Base-by-base conservation (phyloP, 1,140 invertebrate genomes). In the Bombus superbus region DNA sequence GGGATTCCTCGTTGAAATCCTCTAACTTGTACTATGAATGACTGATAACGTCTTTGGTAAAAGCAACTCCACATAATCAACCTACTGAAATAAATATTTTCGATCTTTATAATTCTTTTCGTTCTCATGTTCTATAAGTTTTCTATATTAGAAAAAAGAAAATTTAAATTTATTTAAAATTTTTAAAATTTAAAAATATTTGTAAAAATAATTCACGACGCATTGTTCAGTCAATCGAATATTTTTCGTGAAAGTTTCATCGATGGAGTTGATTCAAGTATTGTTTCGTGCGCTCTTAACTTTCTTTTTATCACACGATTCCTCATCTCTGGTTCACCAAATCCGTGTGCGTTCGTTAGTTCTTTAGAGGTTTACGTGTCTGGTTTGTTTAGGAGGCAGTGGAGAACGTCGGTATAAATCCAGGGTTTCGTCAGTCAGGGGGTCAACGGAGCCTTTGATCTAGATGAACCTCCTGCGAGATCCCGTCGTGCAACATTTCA, bases 401-500 rank as follows among this genome's bases (percentile, higher is more conserved):
- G 62, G 57, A 77, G 62, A 85, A 82, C 86, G 66, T 88, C 71
- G 62, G 64, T 81, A 81, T 89, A 79, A 89, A 84, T 90, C 81
- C 38, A 35, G 44, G 44, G 85, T 89, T 87, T 89, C 74, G 85
- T 90, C 81, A 86, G 81, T 84, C 81, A 66, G 68, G 72, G 83
- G 81, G 88, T 87, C 66, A 89, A 82, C 81, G 82, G 69, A 66
- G 75, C 71, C 66, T 86, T 89, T 90, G 77, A 90, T 90, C 85
- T 85, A 85, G 81, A 90, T 89, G 85, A 87, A 82, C 69, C 59
- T 62, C n/a, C 35, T 40, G 73, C 64, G 77, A 85, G 88, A 85
- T 90, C 78, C 53, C 72, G 81, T 84, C 78, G 69, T 57, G 53
- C 81, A 78, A 74, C 78, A 78, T 87, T 90, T 89, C 85, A 68